Conservation (phyloP, 2,113 vertebrate genomes). For the Ranitomeya variabilis region DNA sequence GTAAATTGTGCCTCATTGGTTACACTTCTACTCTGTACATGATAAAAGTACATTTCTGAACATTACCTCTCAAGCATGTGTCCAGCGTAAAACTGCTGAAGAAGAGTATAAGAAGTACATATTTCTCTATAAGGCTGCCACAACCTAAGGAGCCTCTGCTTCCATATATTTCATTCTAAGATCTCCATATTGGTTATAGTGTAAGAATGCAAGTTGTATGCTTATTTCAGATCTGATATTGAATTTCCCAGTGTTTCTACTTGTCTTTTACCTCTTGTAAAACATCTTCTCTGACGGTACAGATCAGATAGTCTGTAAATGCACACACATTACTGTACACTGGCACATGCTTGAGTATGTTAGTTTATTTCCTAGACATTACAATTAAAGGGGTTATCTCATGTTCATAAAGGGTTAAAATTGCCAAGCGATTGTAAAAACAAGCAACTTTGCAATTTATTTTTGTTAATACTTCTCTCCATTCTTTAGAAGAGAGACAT, state of each 20-base stretch:
- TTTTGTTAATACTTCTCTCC: too few species aligned
- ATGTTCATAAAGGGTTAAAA: too few species aligned
- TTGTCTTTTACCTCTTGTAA: neutral
- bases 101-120: neutral
- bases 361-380: conserved; percentile 51
- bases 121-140: neutral
- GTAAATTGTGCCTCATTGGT: neutral
- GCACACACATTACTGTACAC: neutral
- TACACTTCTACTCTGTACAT: conserved; percentile 55
- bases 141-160: neutral
- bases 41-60: conserved; percentile 68
- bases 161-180: neutral
- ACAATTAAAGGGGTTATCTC: conserved; percentile 53
- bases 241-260: neutral
- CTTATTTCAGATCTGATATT: neutral
- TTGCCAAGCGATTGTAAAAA: too few species aligned
- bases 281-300: neutral
- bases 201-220: neutral
- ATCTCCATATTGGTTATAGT: neutral
- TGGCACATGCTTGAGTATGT: conserved; percentile 60
- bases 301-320: neutral
- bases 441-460: too few species aligned
- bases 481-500: too few species aligned
- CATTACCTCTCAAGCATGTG: conserved; percentile 64
- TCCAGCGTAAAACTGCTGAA: conserved; percentile 46